Conservation (phyloP, 2,113 vertebrate species). For the Scatophagus argus region DNA sequence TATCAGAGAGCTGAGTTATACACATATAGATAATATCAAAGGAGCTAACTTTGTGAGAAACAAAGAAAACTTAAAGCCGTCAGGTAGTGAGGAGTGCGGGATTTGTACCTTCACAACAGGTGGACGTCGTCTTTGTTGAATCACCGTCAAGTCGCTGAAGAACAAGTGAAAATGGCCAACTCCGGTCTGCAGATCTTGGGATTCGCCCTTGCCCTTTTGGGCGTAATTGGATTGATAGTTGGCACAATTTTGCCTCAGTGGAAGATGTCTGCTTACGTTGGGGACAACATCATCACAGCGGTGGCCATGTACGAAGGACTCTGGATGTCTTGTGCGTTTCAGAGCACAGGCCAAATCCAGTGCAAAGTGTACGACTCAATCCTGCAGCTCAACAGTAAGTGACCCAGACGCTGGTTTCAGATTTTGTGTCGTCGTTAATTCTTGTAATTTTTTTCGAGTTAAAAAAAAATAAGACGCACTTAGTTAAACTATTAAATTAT, state of each 20-base stretch:
- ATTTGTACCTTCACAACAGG: slow-evolving; percentile 30
- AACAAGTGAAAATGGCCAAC: slow-evolving; percentile 86
- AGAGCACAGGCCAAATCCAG: slow-evolving; percentile 88
- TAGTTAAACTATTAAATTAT: too few relatives aligned
- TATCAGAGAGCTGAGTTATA: background rate
- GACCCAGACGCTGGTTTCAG: accelerated
- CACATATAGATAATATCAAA: background rate
- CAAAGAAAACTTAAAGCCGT: background rate
- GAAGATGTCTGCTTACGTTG: slow-evolving; percentile 90
- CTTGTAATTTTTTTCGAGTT: too few relatives aligned
- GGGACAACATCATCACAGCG: slow-evolving; percentile 91
- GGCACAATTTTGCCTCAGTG: slow-evolving; percentile 91
- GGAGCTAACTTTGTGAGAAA: background rate
- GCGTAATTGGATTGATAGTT: slow-evolving; percentile 85
- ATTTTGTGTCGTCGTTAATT: background rate
- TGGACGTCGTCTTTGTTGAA: slow-evolving; percentile 44
- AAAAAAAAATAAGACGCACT: too few relatives aligned
- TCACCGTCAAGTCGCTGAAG: background rate
- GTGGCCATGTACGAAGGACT: slow-evolving; percentile 90
- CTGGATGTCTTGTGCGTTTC: slow-evolving; percentile 91
- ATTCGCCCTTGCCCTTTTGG: slow-evolving; percentile 85
- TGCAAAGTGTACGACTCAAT: slow-evolving; percentile 92
- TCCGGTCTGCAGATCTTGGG: slow-evolving; percentile 91
- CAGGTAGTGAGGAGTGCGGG: background rate
- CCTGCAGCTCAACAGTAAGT: slow-evolving; percentile 87